Evolutionary conservation across 2,888 invertebrate genomes (phyloP).

Genomic region (Ophonus ardosiacus): DNA sequence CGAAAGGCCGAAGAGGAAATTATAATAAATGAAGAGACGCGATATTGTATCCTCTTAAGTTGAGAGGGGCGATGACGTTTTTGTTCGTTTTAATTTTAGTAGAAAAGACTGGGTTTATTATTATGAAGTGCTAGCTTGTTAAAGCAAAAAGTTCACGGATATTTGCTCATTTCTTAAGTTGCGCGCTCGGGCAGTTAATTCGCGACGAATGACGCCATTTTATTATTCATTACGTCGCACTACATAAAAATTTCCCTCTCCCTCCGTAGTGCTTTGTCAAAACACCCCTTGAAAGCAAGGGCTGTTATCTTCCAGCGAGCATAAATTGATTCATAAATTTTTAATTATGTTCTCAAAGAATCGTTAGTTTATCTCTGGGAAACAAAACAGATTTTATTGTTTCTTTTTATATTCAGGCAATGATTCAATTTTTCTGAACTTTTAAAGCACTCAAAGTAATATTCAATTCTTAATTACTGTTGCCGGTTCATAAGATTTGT

Average conservation of each 20-base stretch:
- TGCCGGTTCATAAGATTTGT: no score
- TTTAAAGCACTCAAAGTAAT: no score
- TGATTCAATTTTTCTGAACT: no score
- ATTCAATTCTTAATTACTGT: no score
- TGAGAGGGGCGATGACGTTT: constrained; percentile 42
- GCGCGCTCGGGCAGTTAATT: constrained; percentile 11
- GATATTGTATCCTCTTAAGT: constrained; percentile 54
- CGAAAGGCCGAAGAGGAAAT: constrained; percentile 55
- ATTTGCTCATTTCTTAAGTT: constrained; percentile 45
- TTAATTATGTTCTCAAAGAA: constrained; percentile 1
- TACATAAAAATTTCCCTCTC: constrained; percentile 17
- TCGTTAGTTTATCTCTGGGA: background rate
- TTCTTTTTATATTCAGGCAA: background rate
- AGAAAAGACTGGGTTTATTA: constrained; percentile 43
- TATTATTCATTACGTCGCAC: constrained; percentile 41
- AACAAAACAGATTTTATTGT: background rate
- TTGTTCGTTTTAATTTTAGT: constrained; percentile 58
- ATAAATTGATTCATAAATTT: constrained; percentile 43
- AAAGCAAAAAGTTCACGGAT: constrained; percentile 51
- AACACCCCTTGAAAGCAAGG: constrained; percentile 5
- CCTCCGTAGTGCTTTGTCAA: background rate
- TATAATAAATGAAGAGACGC: constrained; percentile 58
- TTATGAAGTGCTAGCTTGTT: constrained; percentile 53
- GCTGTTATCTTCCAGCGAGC: constrained; percentile 11
- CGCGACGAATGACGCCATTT: constrained; percentile 31